Evolutionary conservation across 2,888 invertebrate species (phyloP).

Genomic region (Pedicia rivosa): DNA sequence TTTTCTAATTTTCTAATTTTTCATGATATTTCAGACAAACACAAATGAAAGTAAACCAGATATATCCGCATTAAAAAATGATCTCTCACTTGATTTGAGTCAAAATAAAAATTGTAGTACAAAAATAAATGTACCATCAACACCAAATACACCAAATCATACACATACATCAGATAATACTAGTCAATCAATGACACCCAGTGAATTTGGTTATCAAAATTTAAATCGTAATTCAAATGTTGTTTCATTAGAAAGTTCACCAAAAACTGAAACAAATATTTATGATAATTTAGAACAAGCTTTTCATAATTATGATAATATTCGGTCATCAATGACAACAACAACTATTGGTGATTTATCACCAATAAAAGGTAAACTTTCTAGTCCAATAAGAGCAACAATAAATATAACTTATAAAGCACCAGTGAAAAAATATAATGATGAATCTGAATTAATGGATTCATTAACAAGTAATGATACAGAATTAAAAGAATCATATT

Average conservation of each 20-base stretch:
- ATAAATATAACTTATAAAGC: slow-evolving; percentile 58
- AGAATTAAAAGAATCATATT: slow-evolving; percentile 32
- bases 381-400: slow-evolving; percentile 48
- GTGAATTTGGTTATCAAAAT: slow-evolving; percentile 31
- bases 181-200: slow-evolving; percentile 32
- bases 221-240: slow-evolving; percentile 28
- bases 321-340: no score
- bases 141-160: slow-evolving; percentile 19
- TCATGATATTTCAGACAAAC: no score
- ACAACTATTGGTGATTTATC: slow-evolving; percentile 33
- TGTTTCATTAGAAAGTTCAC: slow-evolving; percentile 28
- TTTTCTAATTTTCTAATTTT: no score
- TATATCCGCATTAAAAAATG: slow-evolving; percentile 28
- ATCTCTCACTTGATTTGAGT: slow-evolving; percentile 27
- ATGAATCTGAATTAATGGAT: no score
- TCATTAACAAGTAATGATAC: no score
- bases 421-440: slow-evolving; percentile 36
- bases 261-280: slow-evolving; percentile 20
- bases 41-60: no score
- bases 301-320: slow-evolving; percentile 16
- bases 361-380: slow-evolving; percentile 31
- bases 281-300: slow-evolving; percentile 20
- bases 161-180: slow-evolving; percentile 27
- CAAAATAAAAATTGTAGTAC: slow-evolving; percentile 1
- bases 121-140: slow-evolving; percentile 20